phyloP scores from a whole-genome alignment of 2,888 invertebrate species.

The Campoplex nolae region DNA sequence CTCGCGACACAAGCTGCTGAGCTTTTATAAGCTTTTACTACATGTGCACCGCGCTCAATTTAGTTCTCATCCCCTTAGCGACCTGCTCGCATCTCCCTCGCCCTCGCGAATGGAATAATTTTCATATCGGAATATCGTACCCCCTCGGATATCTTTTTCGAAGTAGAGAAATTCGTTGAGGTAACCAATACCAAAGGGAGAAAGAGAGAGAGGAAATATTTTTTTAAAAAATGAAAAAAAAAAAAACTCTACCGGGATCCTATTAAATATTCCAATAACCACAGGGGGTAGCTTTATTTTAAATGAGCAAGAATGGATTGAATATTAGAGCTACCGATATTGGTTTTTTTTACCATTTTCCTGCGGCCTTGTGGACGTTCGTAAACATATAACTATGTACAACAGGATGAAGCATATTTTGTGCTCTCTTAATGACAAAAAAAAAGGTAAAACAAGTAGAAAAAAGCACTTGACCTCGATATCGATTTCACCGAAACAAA shows the following conservation, averaged over 20 bases:
- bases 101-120: slow-evolving; percentile 51
- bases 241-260: slow-evolving; percentile 30
- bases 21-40: slow-evolving; percentile 29
- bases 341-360: slow-evolving; percentile 47
- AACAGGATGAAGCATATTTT: slow-evolving; percentile 1
- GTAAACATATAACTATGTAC: slow-evolving; percentile 17
- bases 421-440: slow-evolving; percentile 15
- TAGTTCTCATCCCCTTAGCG: neutral
- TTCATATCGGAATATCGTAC: slow-evolving; percentile 37
- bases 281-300: slow-evolving; percentile 58
- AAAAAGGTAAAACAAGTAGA: neutral
- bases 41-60: neutral
- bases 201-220: neutral
- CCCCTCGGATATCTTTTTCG: neutral
- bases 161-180: slow-evolving; percentile 17
- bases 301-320: slow-evolving; percentile 64
- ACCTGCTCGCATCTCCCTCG: neutral
- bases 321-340: slow-evolving; percentile 62
- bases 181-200: neutral
- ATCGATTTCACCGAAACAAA: slow-evolving; percentile 8
- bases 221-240: neutral
- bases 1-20: slow-evolving; percentile 20
- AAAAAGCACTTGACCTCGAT: neutral
- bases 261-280: slow-evolving; percentile 65
- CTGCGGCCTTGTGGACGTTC: slow-evolving; percentile 10